These are phyloP conservation scores for Parazoanthus darwini DNA, from an alignment of 92 coral and sea anemone species.

Conservation along the genomic window DNA sequence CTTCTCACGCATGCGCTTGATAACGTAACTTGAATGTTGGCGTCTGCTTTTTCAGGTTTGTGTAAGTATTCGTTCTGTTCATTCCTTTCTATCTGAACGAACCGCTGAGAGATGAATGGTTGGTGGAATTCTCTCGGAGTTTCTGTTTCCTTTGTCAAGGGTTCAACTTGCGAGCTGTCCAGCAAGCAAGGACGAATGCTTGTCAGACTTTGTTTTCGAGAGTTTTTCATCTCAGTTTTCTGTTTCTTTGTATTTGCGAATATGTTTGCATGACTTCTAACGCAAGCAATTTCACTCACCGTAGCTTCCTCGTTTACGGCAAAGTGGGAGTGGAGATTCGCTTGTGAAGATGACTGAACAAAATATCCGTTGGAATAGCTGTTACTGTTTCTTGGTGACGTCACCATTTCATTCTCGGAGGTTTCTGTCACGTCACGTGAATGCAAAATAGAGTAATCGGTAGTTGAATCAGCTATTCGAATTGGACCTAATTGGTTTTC, in stretches of 20 bases:
- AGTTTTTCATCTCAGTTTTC: background rate
- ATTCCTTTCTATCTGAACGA: background rate
- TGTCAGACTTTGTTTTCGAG: background rate
- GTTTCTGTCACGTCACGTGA: background rate
- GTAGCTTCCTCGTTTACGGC: background rate
- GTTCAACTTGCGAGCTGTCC: background rate
- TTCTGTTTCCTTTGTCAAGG: background rate
- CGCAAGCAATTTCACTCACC: background rate
- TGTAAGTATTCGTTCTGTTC: background rate
- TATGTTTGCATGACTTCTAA: background rate
- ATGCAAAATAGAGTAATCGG: background rate
- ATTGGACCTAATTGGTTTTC: background rate
- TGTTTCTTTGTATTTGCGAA: background rate
- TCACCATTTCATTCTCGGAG: background rate
- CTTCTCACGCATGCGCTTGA: background rate
- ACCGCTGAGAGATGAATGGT: background rate
- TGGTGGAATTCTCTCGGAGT: background rate
- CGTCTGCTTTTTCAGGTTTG: slow-evolving; percentile 14
- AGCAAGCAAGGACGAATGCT: background rate
- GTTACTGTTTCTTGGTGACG: background rate
- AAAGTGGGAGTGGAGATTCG: background rate
- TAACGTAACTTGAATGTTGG: slow-evolving; percentile 8
- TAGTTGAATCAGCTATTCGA: background rate
- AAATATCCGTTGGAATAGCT: background rate
- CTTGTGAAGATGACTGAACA: background rate